phyloP scores from a whole-genome alignment of 2,113 vertebrate species.

The Suncus etruscus region DNA sequence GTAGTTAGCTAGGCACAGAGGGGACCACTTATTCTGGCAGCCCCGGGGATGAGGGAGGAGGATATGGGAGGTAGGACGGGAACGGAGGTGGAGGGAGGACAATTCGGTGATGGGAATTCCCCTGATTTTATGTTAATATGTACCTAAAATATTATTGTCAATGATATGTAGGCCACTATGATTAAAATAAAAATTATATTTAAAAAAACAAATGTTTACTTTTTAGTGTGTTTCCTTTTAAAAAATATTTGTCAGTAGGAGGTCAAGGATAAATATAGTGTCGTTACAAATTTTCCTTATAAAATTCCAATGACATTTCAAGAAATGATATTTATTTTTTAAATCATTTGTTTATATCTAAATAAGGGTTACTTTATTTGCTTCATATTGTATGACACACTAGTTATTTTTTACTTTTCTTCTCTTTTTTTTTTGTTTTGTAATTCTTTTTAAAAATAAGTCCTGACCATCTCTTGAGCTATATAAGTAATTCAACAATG shows the following conservation, averaged over 20 bases:
- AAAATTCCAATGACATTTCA: background rate
- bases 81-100: too few relatives aligned
- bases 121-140: too few relatives aligned
- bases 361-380: background rate
- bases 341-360: background rate
- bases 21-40: too few relatives aligned
- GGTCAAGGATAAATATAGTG: background rate
- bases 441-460: background rate
- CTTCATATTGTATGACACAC: background rate
- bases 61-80: too few relatives aligned
- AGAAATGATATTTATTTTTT: background rate
- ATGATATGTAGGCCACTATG: too few relatives aligned
- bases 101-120: too few relatives aligned
- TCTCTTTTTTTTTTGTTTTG: too few relatives aligned
- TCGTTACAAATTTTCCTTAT: background rate
- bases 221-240: background rate
- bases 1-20: too few relatives aligned
- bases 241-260: background rate
- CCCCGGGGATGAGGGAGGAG: too few relatives aligned
- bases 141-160: too few relatives aligned
- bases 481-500: background rate
- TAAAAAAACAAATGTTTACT: background rate
- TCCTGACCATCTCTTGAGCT: background rate
- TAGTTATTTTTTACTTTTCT: background rate
- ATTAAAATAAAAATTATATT: too few relatives aligned